These are phyloP conservation scores for Tympanoctomys barrerae DNA, from an alignment of 2,797 vertebrate species.

Conservation along the genomic window DNA sequence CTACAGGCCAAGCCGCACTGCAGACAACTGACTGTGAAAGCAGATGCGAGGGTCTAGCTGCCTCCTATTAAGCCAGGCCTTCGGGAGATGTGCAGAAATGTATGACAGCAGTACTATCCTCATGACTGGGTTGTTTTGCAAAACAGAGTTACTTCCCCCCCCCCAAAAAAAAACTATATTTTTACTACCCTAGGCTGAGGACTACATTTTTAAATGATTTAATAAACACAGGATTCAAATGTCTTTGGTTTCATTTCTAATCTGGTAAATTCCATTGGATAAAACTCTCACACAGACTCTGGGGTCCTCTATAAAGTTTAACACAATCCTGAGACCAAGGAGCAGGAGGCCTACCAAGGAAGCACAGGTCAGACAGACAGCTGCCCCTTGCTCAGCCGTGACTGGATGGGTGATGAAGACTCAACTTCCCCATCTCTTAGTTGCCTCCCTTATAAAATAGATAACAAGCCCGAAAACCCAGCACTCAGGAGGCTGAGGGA, in stretches of 20 bases:
- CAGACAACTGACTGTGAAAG: not conserved
- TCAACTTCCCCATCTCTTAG: not conserved
- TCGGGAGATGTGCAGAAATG: not conserved
- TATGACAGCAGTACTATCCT: not conserved
- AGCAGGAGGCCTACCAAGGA: not conserved
- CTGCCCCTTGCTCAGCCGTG: fast-evolving
- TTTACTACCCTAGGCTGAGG: not conserved
- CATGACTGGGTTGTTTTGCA: not conserved
- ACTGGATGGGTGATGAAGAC: fast-evolving
- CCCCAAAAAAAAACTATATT: not conserved
- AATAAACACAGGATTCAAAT: not conserved
- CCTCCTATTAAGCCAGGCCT: not conserved
- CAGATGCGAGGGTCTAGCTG: not conserved
- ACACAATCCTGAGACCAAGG: not conserved
- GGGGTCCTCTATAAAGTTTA: not conserved
- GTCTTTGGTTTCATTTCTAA: slow-evolving; percentile 23
- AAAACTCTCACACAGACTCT: not conserved
- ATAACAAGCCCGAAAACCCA: not conserved
- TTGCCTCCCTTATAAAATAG: not conserved
- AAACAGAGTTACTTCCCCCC: not conserved
- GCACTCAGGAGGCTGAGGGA: not conserved
- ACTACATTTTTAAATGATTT: not conserved
- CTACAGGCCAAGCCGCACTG: not conserved
- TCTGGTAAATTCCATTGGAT: not conserved
- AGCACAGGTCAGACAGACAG: fast-evolving